These are phyloP conservation scores for Champsocephalus gunnari DNA, from an alignment of 2,797 vertebrate genomes.

Conservation along the genomic window DNA sequence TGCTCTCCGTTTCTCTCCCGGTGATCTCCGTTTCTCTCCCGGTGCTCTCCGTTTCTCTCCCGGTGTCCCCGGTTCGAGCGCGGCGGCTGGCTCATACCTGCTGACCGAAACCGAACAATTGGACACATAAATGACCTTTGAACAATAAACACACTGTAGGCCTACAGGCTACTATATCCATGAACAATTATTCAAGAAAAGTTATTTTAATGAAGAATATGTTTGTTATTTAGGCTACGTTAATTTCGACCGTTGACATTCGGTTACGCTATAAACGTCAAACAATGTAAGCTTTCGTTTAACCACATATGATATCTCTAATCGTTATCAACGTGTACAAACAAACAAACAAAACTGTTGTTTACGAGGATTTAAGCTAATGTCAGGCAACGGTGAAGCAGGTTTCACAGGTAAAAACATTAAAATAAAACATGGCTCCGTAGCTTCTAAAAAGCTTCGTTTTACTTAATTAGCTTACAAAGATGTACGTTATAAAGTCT, in stretches of 20 bases:
- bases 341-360: too few relatives aligned
- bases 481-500: too few relatives aligned
- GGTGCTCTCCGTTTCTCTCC: constrained; percentile 67
- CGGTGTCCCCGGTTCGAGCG: constrained; percentile 72
- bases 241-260: background rate
- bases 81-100: constrained; percentile 80
- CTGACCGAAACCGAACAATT: background rate
- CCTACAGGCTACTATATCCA: background rate
- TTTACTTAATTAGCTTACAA: background rate
- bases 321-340: too few relatives aligned
- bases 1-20: constrained; percentile 72
- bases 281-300: background rate
- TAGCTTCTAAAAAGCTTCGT: background rate
- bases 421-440: background rate
- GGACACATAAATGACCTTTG: constrained; percentile 18
- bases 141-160: background rate
- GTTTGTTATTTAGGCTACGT: background rate
- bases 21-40: constrained; percentile 51
- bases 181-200: too few relatives aligned
- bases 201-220: background rate
- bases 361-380: background rate
- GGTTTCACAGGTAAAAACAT: background rate
- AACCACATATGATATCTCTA: too few relatives aligned
- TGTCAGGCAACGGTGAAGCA: background rate
- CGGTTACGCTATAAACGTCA: background rate